Conservation (phyloP, 2,113 vertebrate genomes). For the Sardina pilchardus region DNA sequence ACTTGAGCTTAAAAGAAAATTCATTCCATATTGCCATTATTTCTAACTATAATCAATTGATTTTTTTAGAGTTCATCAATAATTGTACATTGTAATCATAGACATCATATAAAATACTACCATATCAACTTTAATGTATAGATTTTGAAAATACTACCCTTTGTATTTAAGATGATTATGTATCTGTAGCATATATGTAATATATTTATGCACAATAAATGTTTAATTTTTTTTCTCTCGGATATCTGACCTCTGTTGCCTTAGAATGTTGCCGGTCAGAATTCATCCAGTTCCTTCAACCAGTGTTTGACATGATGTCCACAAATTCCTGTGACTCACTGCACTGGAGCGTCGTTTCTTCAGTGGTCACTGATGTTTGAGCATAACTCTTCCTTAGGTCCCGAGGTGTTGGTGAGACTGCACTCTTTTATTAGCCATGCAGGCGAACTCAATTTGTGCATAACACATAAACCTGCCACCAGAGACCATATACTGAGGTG, state of each 20-base stretch:
- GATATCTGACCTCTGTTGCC: neutral
- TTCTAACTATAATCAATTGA: conserved; percentile 72
- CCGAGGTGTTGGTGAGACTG: neutral
- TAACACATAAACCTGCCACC: neutral
- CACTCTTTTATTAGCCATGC: neutral
- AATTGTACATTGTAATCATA: conserved; percentile 99
- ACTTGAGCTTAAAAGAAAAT: conserved; percentile 70
- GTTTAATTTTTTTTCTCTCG: conserved; percentile 83
- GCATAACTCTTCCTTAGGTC: neutral
- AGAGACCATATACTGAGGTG: neutral
- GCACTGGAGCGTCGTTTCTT: no score
- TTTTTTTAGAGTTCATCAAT: conserved; percentile 80
- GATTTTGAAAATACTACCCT: conserved; percentile 99
- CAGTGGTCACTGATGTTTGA: no score
- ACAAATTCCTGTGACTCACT: no score
- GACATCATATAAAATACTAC: conserved; percentile 97
- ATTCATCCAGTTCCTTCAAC: neutral
- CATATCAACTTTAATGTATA: conserved; percentile 99
- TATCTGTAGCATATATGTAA: conserved; percentile 99
- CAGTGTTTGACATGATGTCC: no score
- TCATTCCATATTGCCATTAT: conserved; percentile 97
- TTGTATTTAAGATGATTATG: conserved; percentile 99
- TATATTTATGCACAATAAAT: conserved; percentile 99
- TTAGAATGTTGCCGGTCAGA: neutral
- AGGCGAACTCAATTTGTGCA: neutral